Conservation (phyloP, 1,140 invertebrate species). For the Apocrypta bakeri region DNA sequence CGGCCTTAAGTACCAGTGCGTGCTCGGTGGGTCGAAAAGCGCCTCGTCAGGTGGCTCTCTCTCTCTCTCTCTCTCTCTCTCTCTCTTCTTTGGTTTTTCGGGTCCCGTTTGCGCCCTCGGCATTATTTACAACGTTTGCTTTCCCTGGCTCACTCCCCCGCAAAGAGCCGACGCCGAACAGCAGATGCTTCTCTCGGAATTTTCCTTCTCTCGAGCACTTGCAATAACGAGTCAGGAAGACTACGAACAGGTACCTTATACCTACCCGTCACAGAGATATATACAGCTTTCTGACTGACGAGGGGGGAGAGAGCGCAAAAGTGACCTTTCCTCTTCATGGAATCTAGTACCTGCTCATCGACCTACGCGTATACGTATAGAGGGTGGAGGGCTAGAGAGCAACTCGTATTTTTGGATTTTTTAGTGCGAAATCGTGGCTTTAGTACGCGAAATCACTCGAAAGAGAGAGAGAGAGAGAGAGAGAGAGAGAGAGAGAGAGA, state of each 20-base stretch:
- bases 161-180: background rate
- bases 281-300: background rate
- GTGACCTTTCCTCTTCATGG: constrained; percentile 1
- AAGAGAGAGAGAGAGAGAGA: too few relatives aligned
- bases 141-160: background rate
- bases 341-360: background rate
- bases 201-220: constrained; percentile 20
- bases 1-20: constrained; percentile 37
- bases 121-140: constrained; percentile 25
- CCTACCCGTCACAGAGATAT: background rate
- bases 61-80: background rate
- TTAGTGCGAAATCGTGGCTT: background rate
- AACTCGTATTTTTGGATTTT: constrained; percentile 5
- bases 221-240: constrained; percentile 14
- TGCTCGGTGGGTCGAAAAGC: constrained; percentile 35
- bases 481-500: too few relatives aligned
- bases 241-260: constrained; percentile 28
- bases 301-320: background rate
- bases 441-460: too few relatives aligned
- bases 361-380: background rate
- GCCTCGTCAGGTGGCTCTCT: constrained; percentile 15
- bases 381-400: background rate
- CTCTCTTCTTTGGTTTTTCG: constrained; percentile 1
- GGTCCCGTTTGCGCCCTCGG: constrained; percentile 17
- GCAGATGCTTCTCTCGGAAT: constrained; percentile 9